These are phyloP conservation scores for Macaca nemestrina DNA, from an alignment of 2,113 vertebrate species.

Conservation along the genomic window DNA sequence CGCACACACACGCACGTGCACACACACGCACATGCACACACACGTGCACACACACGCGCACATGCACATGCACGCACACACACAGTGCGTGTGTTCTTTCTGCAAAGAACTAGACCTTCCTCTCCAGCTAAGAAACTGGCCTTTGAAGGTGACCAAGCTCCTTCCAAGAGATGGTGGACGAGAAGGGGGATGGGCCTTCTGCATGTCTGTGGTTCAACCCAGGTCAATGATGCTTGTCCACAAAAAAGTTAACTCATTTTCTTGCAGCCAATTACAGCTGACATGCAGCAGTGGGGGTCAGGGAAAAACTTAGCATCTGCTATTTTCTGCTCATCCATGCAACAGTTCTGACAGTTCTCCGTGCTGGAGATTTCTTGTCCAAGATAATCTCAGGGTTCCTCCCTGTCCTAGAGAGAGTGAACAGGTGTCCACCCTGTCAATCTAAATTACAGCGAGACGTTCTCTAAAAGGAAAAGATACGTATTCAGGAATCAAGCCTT, in stretches of 20 bases:
- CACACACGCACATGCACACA: no score
- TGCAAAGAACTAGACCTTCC: neutral
- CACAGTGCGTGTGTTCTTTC: neutral
- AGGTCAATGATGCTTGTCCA: conserved; percentile 39
- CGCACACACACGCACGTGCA: accelerated
- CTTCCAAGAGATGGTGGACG: neutral
- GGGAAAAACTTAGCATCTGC: conserved; percentile 60
- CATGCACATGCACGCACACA: no score
- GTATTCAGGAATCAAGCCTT: neutral
- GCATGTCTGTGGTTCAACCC: neutral
- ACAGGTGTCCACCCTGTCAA: conserved; percentile 42
- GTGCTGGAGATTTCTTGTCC: conserved; percentile 57
- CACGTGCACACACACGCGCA: no score
- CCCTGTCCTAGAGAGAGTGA: conserved; percentile 67
- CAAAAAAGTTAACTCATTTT: neutral
- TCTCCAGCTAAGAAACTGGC: neutral
- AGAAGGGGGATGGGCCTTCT: neutral
- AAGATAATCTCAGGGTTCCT: conserved; percentile 62
- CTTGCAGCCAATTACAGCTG: neutral
- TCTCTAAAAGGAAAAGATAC: neutral
- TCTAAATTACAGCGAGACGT: neutral
- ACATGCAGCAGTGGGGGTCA: neutral
- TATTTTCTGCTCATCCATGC: conserved; percentile 64
- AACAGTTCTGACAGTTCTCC: conserved; percentile 66
- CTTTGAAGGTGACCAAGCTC: neutral